These are phyloP conservation scores for Aricia artaxerxes DNA, from an alignment of 2,888 invertebrate species.

Conservation along the genomic window DNA sequence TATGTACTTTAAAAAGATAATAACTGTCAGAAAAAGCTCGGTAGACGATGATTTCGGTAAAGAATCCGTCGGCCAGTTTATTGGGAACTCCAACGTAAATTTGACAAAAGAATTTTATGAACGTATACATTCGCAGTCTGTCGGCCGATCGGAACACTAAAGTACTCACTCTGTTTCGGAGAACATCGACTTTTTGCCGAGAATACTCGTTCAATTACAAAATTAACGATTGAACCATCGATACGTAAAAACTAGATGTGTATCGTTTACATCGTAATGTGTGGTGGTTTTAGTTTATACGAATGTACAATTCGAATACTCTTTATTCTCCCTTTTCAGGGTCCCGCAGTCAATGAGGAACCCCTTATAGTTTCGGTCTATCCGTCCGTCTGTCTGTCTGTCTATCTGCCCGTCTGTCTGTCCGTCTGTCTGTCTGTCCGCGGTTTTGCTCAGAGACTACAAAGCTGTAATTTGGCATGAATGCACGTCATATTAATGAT, in stretches of 20 bases:
- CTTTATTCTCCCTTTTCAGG: too few relatives aligned
- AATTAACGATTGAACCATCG: conserved; percentile 74
- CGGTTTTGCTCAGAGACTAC: too few relatives aligned
- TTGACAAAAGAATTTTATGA: conserved; percentile 79
- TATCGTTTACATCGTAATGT: conserved; percentile 4
- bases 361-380: too few relatives aligned
- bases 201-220: conserved; percentile 75
- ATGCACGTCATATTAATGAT: too few relatives aligned
- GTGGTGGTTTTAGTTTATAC: not conserved
- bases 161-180: conserved; percentile 61
- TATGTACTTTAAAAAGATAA: conserved; percentile 55
- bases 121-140: conserved; percentile 70
- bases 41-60: conserved; percentile 70
- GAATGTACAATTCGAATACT: too few relatives aligned
- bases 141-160: conserved; percentile 64
- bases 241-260: conserved; percentile 24
- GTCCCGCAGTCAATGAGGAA: too few relatives aligned
- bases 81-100: conserved; percentile 71
- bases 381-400: too few relatives aligned
- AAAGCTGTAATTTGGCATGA: too few relatives aligned
- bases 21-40: conserved; percentile 64
- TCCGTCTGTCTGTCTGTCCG: too few relatives aligned
- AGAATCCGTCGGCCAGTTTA: conserved; percentile 66
- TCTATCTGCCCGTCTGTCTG: too few relatives aligned
- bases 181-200: conserved; percentile 68